Percentiles rank a stretch among this genome's conserved stretches.
Conservation (phyloP, 1,140 invertebrate species). For the Triops cancriformis region DNA sequence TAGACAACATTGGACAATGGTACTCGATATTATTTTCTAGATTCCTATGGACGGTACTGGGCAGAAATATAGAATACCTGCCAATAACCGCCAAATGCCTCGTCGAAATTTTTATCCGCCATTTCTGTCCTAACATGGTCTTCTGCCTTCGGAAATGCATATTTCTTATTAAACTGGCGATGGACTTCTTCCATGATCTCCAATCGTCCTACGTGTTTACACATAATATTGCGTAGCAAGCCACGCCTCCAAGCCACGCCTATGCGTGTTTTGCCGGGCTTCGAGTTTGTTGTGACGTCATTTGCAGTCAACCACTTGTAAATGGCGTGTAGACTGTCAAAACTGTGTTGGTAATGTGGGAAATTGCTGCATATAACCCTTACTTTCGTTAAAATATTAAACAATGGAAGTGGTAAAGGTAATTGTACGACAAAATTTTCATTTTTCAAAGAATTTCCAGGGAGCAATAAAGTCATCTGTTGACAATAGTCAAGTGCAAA, state of each 20-base stretch:
- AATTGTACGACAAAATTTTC: background rate
- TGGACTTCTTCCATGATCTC: constrained; percentile 16
- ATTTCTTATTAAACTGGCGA: constrained; percentile 19
- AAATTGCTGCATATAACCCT: background rate
- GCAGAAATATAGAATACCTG: background rate
- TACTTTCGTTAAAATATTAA: background rate
- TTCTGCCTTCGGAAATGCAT: background rate
- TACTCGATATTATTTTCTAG: no score
- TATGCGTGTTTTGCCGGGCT: background rate
- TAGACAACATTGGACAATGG: no score
- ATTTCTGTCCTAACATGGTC: background rate
- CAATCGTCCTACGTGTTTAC: background rate
- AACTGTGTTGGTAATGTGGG: constrained; percentile 8
- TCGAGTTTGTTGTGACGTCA: background rate
- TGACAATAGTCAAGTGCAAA: no score
- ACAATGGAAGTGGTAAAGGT: background rate
- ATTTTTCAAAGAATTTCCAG: background rate
- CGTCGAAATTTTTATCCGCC: background rate
- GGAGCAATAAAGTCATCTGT: no score
- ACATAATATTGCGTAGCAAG: background rate
- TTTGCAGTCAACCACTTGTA: background rate
- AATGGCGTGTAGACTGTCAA: background rate
- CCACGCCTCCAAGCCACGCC: background rate
- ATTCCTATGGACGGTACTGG: no score
- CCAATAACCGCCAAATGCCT: background rate